Evolutionary conservation across 2,113 vertebrate species (phyloP).

Genomic region (Ptilonorhynchus violaceus): DNA sequence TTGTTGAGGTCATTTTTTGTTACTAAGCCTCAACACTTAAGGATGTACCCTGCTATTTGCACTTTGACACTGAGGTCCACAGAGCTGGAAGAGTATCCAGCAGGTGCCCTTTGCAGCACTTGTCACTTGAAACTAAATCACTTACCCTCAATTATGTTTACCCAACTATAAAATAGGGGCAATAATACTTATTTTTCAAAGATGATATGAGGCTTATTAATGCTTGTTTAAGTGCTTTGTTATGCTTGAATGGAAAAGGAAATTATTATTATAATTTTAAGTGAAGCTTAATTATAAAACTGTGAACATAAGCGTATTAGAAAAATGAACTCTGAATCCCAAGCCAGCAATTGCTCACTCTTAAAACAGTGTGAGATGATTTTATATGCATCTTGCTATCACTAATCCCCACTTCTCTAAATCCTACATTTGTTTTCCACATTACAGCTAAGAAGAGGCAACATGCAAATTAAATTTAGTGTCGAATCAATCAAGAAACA

Average conservation of each 20-base stretch:
- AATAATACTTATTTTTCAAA: conserved; percentile 11
- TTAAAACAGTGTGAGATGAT: not conserved
- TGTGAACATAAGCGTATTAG: conserved; percentile 17
- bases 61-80: not conserved
- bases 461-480: not conserved
- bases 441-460: not conserved
- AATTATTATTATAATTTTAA: conserved; percentile 36
- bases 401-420: not conserved
- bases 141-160: not conserved
- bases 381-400: not conserved
- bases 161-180: not conserved
- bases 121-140: not conserved
- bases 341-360: not conserved
- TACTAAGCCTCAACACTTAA: not conserved
- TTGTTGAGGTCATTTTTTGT: not conserved
- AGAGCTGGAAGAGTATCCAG: not conserved
- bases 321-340: not conserved
- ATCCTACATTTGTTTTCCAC: not conserved
- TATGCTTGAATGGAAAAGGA: conserved; percentile 23
- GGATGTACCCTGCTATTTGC: not conserved
- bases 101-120: not conserved
- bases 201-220: conserved; percentile 25
- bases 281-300: conserved; percentile 37
- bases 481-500: not conserved
- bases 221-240: conserved; percentile 20